A percentile compares a stretch with the other conserved stretches of the same genome.
Conservation (phyloP, 2,888 invertebrate species). For the Tenthredo scrophulariae region DNA sequence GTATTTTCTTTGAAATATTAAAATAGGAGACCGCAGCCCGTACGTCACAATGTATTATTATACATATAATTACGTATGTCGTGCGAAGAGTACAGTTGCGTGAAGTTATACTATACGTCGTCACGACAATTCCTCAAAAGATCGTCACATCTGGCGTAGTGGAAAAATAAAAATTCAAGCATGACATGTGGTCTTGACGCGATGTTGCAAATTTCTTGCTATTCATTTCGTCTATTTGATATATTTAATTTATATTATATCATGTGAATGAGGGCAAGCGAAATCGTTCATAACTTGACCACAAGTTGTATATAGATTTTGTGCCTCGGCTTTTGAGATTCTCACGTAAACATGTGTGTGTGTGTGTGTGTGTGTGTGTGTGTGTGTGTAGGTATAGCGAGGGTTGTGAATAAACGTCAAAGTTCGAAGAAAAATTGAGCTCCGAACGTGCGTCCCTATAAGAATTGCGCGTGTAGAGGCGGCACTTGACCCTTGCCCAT, state of each 20-base stretch:
- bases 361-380: too few relatives aligned
- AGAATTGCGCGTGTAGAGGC: slow-evolving; percentile 10
- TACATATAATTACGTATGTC: background rate
- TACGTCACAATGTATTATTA: background rate
- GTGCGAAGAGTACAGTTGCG: background rate
- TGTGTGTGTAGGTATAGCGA: too few relatives aligned
- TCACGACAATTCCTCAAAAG: background rate
- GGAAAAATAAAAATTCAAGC: background rate
- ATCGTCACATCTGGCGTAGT: background rate
- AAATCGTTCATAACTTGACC: slow-evolving; percentile 11
- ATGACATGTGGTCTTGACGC: slow-evolving; percentile 1
- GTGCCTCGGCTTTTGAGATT: background rate
- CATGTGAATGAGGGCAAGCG: background rate
- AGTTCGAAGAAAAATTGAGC: slow-evolving; percentile 18
- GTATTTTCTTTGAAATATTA: background rate
- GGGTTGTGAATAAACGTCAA: slow-evolving; percentile 25
- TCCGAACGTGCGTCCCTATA: background rate
- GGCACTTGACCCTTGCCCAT: slow-evolving; percentile 33
- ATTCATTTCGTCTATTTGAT: background rate
- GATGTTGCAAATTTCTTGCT: slow-evolving; percentile 3
- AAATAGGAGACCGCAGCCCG: background rate
- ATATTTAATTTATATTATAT: background rate
- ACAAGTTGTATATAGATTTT: background rate
- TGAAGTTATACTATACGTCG: background rate
- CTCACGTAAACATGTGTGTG: background rate